These are phyloP conservation scores for Lithophane ornitopus DNA, from an alignment of 2,888 invertebrate species.

Conservation along the genomic window DNA sequence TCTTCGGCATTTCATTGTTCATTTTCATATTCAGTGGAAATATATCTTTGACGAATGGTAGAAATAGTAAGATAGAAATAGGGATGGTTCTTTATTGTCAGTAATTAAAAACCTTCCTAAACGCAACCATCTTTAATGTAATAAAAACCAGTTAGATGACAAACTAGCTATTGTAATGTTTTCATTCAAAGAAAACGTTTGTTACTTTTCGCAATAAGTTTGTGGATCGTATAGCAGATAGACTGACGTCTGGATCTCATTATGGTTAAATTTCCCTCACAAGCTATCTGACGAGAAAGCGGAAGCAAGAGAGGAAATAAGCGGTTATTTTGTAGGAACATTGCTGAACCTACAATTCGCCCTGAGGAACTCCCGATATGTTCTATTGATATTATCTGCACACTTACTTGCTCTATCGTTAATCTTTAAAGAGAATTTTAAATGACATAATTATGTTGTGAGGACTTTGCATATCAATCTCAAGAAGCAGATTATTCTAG, in stretches of 20 bases:
- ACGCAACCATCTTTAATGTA: not conserved
- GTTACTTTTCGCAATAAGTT: not conserved
- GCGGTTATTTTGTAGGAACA: slow-evolving; percentile 1
- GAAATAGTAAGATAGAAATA: slow-evolving; percentile 4
- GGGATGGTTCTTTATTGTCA: not conserved
- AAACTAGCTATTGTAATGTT: not conserved
- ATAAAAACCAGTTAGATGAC: not conserved
- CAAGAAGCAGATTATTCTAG: slow-evolving; percentile 23
- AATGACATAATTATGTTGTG: slow-evolving; percentile 8
- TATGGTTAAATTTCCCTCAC: slow-evolving; percentile 7
- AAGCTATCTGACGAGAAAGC: not conserved
- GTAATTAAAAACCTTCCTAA: not conserved
- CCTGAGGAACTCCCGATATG: slow-evolving; percentile 13
- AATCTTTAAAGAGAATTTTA: slow-evolving; percentile 6
- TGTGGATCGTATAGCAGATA: not conserved
- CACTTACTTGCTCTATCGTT: not conserved
- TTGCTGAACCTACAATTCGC: slow-evolving; percentile 11
- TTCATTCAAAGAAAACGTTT: not conserved
- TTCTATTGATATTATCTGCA: not conserved
- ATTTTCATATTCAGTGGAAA: not conserved
- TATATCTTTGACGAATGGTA: too few relatives aligned
- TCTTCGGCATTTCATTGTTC: not conserved
- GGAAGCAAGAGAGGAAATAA: slow-evolving; percentile 20
- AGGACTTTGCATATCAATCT: slow-evolving; percentile 1
- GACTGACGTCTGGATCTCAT: not conserved